Evolutionary conservation across 2,113 vertebrate genomes (phyloP).

Genomic region (Phoenicopterus ruber): DNA sequence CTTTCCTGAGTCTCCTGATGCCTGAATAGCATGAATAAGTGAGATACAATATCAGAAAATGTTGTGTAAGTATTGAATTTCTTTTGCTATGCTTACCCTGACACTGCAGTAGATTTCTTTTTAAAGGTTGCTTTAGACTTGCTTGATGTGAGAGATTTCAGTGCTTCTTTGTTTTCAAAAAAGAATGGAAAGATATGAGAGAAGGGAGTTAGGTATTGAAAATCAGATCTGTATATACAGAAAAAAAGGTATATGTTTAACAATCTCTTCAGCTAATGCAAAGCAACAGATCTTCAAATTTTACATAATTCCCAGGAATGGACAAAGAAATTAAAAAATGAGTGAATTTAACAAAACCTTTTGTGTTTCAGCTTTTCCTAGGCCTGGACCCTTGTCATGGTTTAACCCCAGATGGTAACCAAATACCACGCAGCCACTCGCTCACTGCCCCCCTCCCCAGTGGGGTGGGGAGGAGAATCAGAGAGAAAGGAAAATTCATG

Average conservation of each 20-base stretch:
- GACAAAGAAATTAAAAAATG: background rate
- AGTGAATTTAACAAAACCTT: background rate
- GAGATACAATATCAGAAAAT: background rate
- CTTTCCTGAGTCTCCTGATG: background rate
- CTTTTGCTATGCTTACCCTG: background rate
- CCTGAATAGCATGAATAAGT: background rate
- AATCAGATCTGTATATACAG: background rate
- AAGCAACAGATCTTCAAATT: background rate
- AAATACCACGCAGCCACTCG: too few relatives aligned
- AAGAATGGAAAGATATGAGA: background rate
- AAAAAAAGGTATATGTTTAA: background rate
- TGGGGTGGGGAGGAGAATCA: too few relatives aligned
- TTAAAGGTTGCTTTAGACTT: background rate
- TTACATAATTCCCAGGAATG: background rate
- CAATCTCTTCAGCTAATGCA: background rate
- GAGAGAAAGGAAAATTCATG: too few relatives aligned
- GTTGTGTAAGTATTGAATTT: background rate
- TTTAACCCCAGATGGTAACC: too few relatives aligned
- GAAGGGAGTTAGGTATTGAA: background rate
- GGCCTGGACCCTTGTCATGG: too few relatives aligned
- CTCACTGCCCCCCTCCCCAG: too few relatives aligned
- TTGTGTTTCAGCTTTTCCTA: background rate
- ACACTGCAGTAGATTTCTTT: background rate
- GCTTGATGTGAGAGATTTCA: background rate
- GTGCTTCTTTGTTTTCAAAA: background rate